Conservation (phyloP, 2,113 vertebrate species). For the Phocoena phocoena region DNA sequence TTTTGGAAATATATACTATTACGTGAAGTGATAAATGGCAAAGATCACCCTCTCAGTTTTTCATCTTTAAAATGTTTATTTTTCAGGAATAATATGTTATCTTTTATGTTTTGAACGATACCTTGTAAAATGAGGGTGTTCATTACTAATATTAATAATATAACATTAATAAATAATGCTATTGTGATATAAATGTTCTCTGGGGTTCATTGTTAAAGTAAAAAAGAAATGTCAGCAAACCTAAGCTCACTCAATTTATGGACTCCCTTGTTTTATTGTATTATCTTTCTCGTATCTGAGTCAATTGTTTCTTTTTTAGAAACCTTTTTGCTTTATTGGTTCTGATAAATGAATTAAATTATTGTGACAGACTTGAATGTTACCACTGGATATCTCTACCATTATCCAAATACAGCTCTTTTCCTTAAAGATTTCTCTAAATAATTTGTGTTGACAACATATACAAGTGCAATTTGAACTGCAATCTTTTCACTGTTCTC, state of each 20-base stretch:
- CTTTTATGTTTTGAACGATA: not conserved
- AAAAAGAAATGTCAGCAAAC: slow-evolving; percentile 33
- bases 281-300: not conserved
- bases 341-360: slow-evolving; percentile 39
- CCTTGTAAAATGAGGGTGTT: not conserved
- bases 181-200: not conserved
- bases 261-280: not conserved
- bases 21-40: not conserved
- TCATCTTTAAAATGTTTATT: slow-evolving; percentile 6
- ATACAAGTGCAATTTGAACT: not conserved
- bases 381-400: not conserved
- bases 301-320: not conserved
- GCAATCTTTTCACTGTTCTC: not conserved
- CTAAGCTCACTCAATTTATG: slow-evolving; percentile 3
- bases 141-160: not conserved
- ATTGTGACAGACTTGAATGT: slow-evolving; percentile 5
- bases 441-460: slow-evolving; percentile 38
- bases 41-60: not conserved
- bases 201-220: not conserved
- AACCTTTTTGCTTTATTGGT: not conserved
- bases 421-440: slow-evolving; percentile 30
- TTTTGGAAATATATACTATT: not conserved
- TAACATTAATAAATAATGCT: not conserved
- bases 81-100: not conserved
- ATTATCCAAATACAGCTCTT: not conserved